These are phyloP conservation scores for Polyommatus iphigenia DNA, from an alignment of 2,888 invertebrate genomes.

Conservation along the genomic window DNA sequence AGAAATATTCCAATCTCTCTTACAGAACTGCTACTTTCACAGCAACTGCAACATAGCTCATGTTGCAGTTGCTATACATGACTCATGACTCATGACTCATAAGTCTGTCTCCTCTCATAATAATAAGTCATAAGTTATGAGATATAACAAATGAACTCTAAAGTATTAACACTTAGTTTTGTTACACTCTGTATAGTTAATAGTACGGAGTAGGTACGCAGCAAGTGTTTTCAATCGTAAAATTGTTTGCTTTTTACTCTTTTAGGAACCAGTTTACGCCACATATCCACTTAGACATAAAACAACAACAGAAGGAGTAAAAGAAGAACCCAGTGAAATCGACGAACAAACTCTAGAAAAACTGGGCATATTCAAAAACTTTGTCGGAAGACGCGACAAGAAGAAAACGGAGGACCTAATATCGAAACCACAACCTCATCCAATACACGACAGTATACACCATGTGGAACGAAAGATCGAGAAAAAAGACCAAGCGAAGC, in stretches of 20 bases:
- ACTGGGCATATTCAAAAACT: slow-evolving; percentile 65
- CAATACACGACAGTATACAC: slow-evolving; percentile 58
- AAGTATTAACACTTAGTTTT: too few relatives aligned
- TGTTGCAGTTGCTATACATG: too few relatives aligned
- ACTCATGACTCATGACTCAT: too few relatives aligned
- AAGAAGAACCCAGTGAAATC: slow-evolving; percentile 51
- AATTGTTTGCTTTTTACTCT: slow-evolving; percentile 30
- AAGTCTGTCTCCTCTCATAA: too few relatives aligned
- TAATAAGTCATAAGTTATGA: too few relatives aligned
- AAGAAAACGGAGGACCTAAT: slow-evolving; percentile 50
- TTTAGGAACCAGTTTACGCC: slow-evolving; percentile 61
- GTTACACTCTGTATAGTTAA: too few relatives aligned
- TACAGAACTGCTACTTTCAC: too few relatives aligned
- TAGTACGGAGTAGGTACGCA: too few relatives aligned
- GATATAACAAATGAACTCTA: too few relatives aligned
- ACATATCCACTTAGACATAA: slow-evolving; percentile 43
- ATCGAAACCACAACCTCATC: slow-evolving; percentile 64
- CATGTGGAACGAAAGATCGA: slow-evolving; percentile 65
- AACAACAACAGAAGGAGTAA: slow-evolving; percentile 40
- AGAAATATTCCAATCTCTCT: too few relatives aligned
- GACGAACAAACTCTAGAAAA: slow-evolving; percentile 59
- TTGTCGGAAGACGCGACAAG: slow-evolving; percentile 53
- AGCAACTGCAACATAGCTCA: too few relatives aligned
- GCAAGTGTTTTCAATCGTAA: neutral
- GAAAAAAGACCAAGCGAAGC: slow-evolving; percentile 65